These are phyloP conservation scores for Noturus placidus DNA, from an alignment of 2,113 vertebrate species.

Conservation along the genomic window DNA sequence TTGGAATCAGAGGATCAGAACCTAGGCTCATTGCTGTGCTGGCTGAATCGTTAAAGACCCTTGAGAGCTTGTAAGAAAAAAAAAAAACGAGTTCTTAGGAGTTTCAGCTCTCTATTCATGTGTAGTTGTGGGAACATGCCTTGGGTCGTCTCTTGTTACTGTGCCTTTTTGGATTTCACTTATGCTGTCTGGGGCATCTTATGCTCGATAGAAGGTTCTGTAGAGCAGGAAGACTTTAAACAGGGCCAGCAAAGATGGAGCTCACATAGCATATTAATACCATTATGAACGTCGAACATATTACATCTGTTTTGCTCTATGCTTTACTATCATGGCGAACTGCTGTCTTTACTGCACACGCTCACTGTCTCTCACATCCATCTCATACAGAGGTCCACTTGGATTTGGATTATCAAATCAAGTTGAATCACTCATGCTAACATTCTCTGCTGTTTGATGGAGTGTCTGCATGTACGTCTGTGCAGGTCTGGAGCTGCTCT, in stretches of 20 bases:
- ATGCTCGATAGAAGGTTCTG: slow-evolving; percentile 1
- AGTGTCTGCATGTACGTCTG: slow-evolving; percentile 43
- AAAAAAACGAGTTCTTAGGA: slow-evolving; percentile 31
- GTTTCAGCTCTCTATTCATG: slow-evolving; percentile 27
- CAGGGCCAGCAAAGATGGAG: not conserved
- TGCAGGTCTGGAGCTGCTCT: slow-evolving; percentile 90
- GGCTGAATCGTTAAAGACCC: slow-evolving; percentile 40
- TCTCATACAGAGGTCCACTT: slow-evolving; percentile 19
- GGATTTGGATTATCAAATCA: not conserved
- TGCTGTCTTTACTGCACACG: slow-evolving; percentile 5
- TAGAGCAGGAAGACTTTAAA: slow-evolving; percentile 15
- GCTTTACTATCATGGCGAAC: not conserved
- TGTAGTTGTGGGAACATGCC: slow-evolving; percentile 25
- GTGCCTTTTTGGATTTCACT: not conserved
- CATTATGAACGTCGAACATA: not conserved
- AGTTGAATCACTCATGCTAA: slow-evolving; percentile 8
- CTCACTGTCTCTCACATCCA: slow-evolving; percentile 19
- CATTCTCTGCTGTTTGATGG: slow-evolving; percentile 20
- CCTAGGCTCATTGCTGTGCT: slow-evolving; percentile 32
- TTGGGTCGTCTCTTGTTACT: slow-evolving; percentile 25
- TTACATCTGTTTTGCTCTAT: not conserved
- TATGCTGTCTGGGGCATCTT: not conserved
- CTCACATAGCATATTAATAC: slow-evolving; percentile 16
- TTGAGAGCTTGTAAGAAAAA: slow-evolving; percentile 16
- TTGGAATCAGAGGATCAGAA: slow-evolving; percentile 39